Evolutionary conservation across 1,140 invertebrate genomes (phyloP), one percentile per base, ranked within the genome.

Genomic region (Heliconius hermathena): DNA sequence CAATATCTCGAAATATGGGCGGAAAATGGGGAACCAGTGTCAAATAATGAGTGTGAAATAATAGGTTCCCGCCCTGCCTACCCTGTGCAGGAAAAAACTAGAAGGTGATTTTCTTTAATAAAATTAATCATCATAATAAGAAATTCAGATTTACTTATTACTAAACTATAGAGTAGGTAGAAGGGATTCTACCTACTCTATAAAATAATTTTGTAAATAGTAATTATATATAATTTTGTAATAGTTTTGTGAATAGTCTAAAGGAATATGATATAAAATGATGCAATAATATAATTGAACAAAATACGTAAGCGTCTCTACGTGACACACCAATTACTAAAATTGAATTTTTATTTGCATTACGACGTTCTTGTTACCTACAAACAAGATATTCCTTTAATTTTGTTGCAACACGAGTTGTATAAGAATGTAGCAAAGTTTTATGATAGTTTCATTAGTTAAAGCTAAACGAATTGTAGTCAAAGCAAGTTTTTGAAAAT

Each of bases 351-450:
- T 66, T 66, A 66, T 66, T 66, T 66, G 26, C 60, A 26, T 66
- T 66, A 66, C 9, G 29, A 16, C 11, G 60, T 66, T 66, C 60
- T 26, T 66, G 60, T 29, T 66, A 66, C 60, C 60, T 16, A 66
- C 60, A 29, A 66, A 66, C 60, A 29, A 66, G 60, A 66, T 66
- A 29, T 29, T 66, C 60, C 26, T 66, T 26, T 22, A 57, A 46
- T 38, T 38, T 73, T 46, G n/a, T 73, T 73, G 49, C 72, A 49
- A 41, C 72, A 73, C 26, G 13, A 33, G 52, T 75, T 66, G 60
- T 66, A 66, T 66, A 29, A 66, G 11, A n/a, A n/a, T 13, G 57
- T 46, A 60, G n/a, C n/a, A 3, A 9, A 60, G n/a, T 26, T 29
- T n/a, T 1, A 16, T 66, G 8, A 66, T 29, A 29, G 11, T 16